Conservation (phyloP, 1,140 invertebrate species). For the Leptinotarsa texana region DNA sequence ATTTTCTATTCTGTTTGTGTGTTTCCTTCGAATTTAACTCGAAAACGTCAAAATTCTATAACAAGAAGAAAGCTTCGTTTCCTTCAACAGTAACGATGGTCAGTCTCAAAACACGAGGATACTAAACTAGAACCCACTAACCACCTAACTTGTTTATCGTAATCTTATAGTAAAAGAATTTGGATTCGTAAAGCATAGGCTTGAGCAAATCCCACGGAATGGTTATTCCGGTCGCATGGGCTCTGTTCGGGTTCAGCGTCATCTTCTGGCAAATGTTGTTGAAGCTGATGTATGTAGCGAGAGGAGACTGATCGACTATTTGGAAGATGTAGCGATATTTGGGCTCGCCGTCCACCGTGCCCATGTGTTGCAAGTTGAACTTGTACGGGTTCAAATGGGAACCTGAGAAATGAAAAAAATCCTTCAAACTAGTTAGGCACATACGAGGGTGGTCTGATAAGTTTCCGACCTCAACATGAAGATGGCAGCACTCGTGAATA, state of each 20-base stretch:
- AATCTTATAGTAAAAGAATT: slow-evolving; percentile 30
- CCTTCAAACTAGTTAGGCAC: background rate
- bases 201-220: slow-evolving; percentile 28
- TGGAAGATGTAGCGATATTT: slow-evolving; percentile 22
- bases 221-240: background rate
- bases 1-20: too few species aligned
- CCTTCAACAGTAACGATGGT: too few species aligned
- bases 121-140: too few species aligned
- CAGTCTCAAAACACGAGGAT: too few species aligned
- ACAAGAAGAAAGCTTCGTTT: too few species aligned
- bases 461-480: too few species aligned
- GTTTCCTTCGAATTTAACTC: too few species aligned
- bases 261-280: slow-evolving; percentile 18
- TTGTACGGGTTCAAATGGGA: background rate
- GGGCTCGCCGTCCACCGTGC: background rate
- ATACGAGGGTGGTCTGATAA: too few species aligned
- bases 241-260: slow-evolving; percentile 5
- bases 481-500: too few species aligned
- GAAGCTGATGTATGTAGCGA: background rate
- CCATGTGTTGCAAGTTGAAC: slow-evolving; percentile 29
- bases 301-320: slow-evolving; percentile 4
- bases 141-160: slow-evolving; percentile 17
- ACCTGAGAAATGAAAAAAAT: slow-evolving; percentile 6
- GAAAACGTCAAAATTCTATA: too few species aligned
- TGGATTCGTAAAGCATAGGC: slow-evolving; percentile 14